Percentiles rank a stretch among this genome's conserved stretches.
phyloP scores from a whole-genome alignment of 2,797 vertebrate species.

The Sebastes goodei region DNA sequence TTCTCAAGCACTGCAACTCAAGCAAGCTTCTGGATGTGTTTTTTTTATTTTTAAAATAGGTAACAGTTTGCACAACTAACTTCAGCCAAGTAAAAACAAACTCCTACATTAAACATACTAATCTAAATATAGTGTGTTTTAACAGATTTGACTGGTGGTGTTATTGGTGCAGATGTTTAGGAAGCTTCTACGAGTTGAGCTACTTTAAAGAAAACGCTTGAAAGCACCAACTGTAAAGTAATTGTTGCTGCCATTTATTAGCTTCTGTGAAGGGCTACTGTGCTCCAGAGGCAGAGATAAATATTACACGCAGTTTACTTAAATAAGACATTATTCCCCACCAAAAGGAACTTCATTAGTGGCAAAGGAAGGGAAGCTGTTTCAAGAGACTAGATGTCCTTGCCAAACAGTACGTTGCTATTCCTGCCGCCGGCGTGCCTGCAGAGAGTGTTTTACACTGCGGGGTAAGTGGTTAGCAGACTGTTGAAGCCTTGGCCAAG shows the following conservation, averaged over 20 bases:
- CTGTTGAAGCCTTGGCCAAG: constrained; percentile 21
- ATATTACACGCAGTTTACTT: constrained; percentile 4
- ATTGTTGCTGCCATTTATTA: not conserved
- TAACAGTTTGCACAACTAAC: not conserved
- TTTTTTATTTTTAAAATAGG: not conserved
- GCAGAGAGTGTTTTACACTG: constrained; percentile 34
- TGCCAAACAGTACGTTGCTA: constrained; percentile 31
- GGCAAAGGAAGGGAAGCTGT: constrained; percentile 19
- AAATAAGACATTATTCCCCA: not conserved
- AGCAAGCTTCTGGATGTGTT: not conserved
- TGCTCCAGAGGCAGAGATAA: not conserved
- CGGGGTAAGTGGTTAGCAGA: constrained; percentile 29
- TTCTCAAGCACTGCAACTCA: not conserved
- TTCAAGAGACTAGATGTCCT: constrained; percentile 33
- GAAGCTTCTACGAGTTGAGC: not conserved
- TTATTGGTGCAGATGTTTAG: not conserved
- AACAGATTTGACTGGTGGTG: not conserved
- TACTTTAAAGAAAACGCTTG: not conserved
- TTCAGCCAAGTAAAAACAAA: not conserved
- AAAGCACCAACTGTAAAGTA: not conserved
- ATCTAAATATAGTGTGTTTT: not conserved
- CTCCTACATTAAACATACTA: not conserved
- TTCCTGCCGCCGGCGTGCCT: constrained; percentile 25
- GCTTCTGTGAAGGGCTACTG: not conserved
- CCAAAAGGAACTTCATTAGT: constrained; percentile 10